A percentile compares a stretch with the other conserved stretches of the same genome.
Evolutionary conservation across 2,797 vertebrate genomes (phyloP).

Genomic region (Cryptoprocta ferox): DNA sequence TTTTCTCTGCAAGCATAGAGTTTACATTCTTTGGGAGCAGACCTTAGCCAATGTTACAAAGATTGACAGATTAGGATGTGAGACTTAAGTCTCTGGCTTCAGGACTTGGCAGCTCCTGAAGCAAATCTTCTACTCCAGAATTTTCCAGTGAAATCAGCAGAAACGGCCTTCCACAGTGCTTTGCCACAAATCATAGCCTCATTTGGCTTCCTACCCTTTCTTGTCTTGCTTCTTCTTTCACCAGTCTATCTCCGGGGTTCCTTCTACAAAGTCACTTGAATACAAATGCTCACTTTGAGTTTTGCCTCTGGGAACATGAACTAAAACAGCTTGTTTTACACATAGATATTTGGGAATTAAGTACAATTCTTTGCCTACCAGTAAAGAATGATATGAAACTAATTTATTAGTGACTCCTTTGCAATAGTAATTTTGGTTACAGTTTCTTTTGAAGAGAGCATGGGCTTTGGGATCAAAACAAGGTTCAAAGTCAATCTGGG

Average conservation of each 20-base stretch:
- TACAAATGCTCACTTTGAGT: background rate
- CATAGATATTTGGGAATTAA: background rate
- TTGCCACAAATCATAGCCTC: background rate
- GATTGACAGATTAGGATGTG: background rate
- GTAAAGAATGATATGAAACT: background rate
- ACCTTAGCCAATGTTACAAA: background rate
- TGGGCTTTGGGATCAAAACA: background rate
- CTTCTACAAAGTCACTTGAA: background rate
- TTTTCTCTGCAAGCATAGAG: background rate
- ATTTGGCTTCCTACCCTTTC: accelerated
- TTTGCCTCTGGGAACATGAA: background rate
- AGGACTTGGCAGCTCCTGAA: accelerated
- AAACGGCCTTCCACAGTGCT: background rate
- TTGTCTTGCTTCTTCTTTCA: background rate
- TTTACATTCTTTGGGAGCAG: background rate
- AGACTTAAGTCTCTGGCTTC: background rate
- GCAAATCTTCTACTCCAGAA: background rate
- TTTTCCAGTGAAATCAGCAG: background rate
- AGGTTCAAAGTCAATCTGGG: background rate
- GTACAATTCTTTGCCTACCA: background rate
- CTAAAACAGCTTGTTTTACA: background rate
- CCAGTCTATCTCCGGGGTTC: background rate
- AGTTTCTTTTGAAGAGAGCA: background rate
- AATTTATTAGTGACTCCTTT: background rate
- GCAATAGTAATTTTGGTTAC: background rate